phyloP scores from a whole-genome alignment of 2,113 vertebrate genomes.

The Alces alces region DNA sequence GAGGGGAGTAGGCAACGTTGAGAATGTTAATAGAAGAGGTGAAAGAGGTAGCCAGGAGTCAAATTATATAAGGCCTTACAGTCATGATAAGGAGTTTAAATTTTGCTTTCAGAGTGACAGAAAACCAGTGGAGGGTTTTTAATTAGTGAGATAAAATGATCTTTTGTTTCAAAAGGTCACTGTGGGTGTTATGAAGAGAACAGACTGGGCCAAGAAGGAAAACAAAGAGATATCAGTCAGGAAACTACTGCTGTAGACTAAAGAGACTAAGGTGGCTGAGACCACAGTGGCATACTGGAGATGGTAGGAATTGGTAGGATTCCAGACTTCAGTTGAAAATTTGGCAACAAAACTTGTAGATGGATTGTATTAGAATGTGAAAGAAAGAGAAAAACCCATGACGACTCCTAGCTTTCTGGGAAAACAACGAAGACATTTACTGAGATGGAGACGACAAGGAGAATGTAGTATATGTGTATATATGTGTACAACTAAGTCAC shows the following conservation, averaged over 20 bases:
- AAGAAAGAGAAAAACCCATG: neutral
- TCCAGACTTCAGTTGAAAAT: neutral
- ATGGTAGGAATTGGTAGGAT: neutral
- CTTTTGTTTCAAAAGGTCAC: neutral
- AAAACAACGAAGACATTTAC: neutral
- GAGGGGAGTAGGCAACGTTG: neutral
- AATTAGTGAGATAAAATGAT: neutral
- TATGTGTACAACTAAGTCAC: neutral
- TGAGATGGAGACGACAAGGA: neutral
- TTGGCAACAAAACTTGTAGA: neutral
- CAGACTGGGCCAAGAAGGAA: neutral
- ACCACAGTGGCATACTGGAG: neutral
- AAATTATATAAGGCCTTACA: neutral
- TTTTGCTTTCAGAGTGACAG: neutral
- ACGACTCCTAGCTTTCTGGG: neutral
- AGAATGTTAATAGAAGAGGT: neutral
- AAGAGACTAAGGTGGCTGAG: neutral
- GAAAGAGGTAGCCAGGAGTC: neutral
- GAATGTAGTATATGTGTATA: neutral
- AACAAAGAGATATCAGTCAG: neutral
- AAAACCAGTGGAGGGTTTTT: neutral
- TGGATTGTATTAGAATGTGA: neutral
- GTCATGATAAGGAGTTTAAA: neutral
- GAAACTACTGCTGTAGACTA: neutral
- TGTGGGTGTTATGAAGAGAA: neutral